Evolutionary conservation across 2,888 invertebrate genomes (phyloP), one percentile per base, ranked within the genome.

Genomic region (Andrena praecox): DNA sequence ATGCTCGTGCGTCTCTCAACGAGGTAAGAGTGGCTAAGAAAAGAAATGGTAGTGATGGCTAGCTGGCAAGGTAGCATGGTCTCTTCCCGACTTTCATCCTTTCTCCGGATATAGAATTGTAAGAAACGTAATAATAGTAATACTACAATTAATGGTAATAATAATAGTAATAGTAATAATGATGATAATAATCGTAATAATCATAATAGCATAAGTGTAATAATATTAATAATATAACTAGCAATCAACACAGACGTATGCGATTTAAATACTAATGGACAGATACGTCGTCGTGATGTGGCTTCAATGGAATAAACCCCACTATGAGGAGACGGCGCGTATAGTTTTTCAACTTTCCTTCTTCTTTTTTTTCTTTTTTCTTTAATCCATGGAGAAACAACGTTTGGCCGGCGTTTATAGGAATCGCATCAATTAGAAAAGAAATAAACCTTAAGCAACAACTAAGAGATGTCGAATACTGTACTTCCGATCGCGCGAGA

Each of bases 241-340:
- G 50, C 67, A 82, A 81, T 87, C 79, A 84, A 88, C 87, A 80
- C 78, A 88, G 83, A 71, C 77, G 64, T 82, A 82, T 74, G 87
- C 68, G 82, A 78, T 80, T 82, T 88, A 88, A 88, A 85, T 88
- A 84, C 84, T 88, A 88, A 76, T 88, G 87, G 85, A 88, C 87
- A 88, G 80, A 85, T 82, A 79, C 29, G 64, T 82, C 29, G 64
- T 82, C 80, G 83, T 85, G 82, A 78, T 85, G 85, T 80, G 75
- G 80, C 82, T 76, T 85, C 62, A 78, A 77, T 83, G 80, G 74
- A 82, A 85, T 79, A 76, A 62, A 76, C 69, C 31, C 70, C 56
- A 56, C 29, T 42, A 70, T 69, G n/a, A 42, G 50, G 64, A 59
- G 33, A 75, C 6, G 67, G 33, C 4, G 27, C 68, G 24, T 27